These are phyloP conservation scores for Azemiops feae DNA, from an alignment of 2,113 vertebrate species.

Conservation along the genomic window DNA sequence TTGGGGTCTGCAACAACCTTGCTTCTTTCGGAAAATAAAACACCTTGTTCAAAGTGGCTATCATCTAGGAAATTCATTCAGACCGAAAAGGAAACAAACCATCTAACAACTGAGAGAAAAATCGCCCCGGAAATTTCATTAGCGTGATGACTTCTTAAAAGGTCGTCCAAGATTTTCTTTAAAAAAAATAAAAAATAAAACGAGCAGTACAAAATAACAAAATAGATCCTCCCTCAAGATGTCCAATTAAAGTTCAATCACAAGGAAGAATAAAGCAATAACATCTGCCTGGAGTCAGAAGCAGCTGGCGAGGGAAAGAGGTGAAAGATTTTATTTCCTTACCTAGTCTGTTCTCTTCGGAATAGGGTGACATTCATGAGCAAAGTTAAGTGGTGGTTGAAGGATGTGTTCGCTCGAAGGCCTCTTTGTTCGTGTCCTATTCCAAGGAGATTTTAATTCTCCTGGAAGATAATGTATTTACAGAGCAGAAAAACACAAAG, in stretches of 20 bases:
- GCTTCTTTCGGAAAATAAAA: neutral
- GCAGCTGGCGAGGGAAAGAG: slow-evolving; percentile 27
- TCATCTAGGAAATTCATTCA: neutral
- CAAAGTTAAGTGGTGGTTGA: slow-evolving; percentile 1
- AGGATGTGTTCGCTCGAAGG: neutral
- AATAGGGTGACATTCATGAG: slow-evolving; percentile 35
- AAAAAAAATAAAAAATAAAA: slow-evolving; percentile 30
- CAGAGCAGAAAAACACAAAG: neutral
- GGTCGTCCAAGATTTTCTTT: neutral
- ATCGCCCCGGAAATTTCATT: neutral
- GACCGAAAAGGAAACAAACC: neutral
- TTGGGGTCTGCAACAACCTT: neutral
- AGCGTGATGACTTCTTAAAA: neutral
- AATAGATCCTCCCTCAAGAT: slow-evolving; percentile 33
- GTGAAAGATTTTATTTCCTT: slow-evolving; percentile 26
- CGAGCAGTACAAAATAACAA: neutral
- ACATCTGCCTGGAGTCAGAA: slow-evolving; percentile 35
- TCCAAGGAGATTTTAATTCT: neutral
- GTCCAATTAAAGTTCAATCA: slow-evolving; percentile 63
- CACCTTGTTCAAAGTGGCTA: neutral
- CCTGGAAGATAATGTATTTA: neutral
- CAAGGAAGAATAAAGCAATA: slow-evolving; percentile 48
- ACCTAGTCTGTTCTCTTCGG: slow-evolving; percentile 11
- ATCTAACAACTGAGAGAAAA: neutral
- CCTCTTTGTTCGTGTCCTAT: neutral